A percentile compares a stretch with the other conserved stretches of the same genome.
Conservation (phyloP, 2,113 vertebrate species). For the Atrichornis clamosus region DNA sequence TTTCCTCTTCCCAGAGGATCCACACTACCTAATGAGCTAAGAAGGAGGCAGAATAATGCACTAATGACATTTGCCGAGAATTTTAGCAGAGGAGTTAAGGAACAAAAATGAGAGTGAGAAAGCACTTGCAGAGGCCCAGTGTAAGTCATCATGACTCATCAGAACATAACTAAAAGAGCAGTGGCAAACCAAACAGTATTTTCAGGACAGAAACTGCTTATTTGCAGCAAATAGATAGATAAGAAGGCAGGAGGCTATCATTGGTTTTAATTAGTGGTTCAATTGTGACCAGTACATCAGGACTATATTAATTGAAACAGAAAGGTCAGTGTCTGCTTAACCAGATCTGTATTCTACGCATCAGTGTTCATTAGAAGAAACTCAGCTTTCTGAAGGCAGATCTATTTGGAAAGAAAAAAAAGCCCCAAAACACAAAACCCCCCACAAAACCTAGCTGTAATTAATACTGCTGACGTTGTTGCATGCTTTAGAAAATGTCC, state of each 20-base stretch:
- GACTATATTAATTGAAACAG: neutral
- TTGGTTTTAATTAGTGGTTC: neutral
- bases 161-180: neutral
- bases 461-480: neutral
- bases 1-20: neutral
- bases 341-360: neutral
- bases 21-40: neutral
- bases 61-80: neutral
- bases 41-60: neutral
- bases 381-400: neutral
- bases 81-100: neutral
- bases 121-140: neutral
- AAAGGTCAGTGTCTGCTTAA: neutral
- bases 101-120: neutral
- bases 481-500: neutral
- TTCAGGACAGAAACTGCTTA: neutral
- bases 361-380: neutral
- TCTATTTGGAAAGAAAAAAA: neutral
- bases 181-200: neutral
- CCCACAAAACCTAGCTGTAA: neutral
- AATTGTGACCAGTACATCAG: neutral
- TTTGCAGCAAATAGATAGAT: neutral
- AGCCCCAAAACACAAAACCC: fast-evolving
- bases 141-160: conserved; percentile 40
- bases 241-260: neutral